These are phyloP conservation scores for Coendou prehensilis DNA, from an alignment of 2,797 vertebrate species.

Conservation along the genomic window DNA sequence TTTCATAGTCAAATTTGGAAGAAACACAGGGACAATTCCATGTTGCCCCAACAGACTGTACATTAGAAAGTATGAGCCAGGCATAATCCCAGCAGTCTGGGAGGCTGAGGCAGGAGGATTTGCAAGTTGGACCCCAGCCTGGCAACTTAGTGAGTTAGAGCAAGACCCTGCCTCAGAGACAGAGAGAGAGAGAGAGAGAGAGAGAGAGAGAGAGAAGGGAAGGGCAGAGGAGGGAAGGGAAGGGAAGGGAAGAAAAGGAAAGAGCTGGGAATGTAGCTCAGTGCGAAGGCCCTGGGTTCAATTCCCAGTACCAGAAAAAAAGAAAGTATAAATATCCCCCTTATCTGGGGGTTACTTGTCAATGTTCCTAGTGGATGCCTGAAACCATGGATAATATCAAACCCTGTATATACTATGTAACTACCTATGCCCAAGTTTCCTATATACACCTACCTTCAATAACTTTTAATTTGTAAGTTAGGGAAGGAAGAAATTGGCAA, in stretches of 20 bases:
- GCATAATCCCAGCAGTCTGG: not conserved
- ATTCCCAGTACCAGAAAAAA: not conserved
- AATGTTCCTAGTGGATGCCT: not conserved
- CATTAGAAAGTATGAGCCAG: not conserved
- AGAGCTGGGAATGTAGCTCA: not conserved
- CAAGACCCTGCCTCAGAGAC: not conserved
- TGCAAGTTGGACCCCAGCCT: not conserved
- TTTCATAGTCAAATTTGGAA: not conserved
- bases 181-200: too few species aligned
- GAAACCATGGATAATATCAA: not conserved
- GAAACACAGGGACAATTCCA: not conserved
- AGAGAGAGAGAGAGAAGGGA: too few species aligned
- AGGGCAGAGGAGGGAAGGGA: accelerated
- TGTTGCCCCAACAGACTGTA: not conserved
- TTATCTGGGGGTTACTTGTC: not conserved
- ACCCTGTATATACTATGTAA: not conserved
- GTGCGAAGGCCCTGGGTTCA: not conserved
- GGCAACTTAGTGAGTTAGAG: not conserved
- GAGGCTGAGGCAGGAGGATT: not conserved
- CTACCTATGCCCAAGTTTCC: not conserved
- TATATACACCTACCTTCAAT: not conserved
- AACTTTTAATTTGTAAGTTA: not conserved
- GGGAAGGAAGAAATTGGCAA: not conserved
- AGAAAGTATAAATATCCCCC: not conserved
- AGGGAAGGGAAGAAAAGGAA: not conserved